Evolutionary conservation across 2,797 vertebrate genomes (phyloP).

Genomic region (Pachyuromys duprasi): DNA sequence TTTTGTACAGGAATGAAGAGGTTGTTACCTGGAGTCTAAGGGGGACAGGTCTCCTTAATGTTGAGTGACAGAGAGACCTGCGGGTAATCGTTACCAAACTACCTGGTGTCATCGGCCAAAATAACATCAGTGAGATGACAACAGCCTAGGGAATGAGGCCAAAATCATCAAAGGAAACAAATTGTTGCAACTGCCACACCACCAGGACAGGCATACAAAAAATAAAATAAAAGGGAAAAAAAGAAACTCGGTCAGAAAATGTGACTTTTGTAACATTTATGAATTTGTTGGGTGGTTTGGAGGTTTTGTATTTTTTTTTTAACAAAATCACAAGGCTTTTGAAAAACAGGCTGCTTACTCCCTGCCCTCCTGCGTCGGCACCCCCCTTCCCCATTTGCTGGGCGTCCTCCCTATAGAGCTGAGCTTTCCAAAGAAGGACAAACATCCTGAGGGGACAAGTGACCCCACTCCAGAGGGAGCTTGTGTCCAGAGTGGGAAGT

Average conservation of each 20-base stretch:
- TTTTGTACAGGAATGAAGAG: conserved; percentile 35
- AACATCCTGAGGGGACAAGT: conserved; percentile 77
- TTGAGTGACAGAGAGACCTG: conserved; percentile 45
- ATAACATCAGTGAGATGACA: conserved; percentile 42
- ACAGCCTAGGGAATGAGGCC: conserved; percentile 64
- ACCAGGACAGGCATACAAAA: conserved; percentile 67
- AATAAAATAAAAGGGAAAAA: conserved; percentile 60
- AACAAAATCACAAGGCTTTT: conserved; percentile 65
- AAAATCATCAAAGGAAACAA: conserved; percentile 71
- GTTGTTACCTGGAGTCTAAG: not conserved
- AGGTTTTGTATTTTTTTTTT: not conserved
- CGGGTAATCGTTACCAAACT: conserved; percentile 43
- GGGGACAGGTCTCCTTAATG: not conserved
- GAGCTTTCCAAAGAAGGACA: conserved; percentile 72
- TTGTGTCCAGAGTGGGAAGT: conserved; percentile 49
- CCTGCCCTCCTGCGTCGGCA: not conserved
- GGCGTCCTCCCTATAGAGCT: not conserved
- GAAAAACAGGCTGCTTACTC: conserved; percentile 67
- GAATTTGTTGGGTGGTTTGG: conserved; percentile 32
- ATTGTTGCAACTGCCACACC: conserved; percentile 39
- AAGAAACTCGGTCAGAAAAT: conserved; percentile 63
- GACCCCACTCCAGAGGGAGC: conserved; percentile 71
- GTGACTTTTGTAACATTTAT: conserved; percentile 50
- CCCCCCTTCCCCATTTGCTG: conserved; percentile 47
- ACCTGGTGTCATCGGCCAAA: conserved; percentile 74